phyloP scores from a whole-genome alignment of 2,113 vertebrate genomes.

The Notechis scutatus region DNA sequence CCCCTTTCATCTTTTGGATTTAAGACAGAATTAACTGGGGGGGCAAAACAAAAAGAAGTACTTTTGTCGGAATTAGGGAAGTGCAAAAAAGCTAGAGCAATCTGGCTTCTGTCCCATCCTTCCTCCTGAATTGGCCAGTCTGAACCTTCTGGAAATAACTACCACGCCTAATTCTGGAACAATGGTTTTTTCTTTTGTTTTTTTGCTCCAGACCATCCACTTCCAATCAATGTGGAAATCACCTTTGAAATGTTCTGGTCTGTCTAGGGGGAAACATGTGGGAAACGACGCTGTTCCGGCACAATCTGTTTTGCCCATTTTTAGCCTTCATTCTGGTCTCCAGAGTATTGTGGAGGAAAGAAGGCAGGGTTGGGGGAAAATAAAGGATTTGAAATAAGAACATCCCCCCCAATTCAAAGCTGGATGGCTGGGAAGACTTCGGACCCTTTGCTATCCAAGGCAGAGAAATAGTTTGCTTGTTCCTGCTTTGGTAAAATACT shows the following conservation, averaged over 20 bases:
- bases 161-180: neutral
- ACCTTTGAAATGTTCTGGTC: neutral
- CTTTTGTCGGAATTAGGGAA: neutral
- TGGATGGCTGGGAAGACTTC: neutral
- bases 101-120: neutral
- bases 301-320: neutral
- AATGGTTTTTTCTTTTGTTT: neutral
- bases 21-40: neutral
- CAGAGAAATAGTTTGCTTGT: no score
- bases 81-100: neutral
- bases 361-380: neutral
- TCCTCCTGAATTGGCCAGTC: neutral
- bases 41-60: neutral
- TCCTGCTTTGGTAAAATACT: neutral
- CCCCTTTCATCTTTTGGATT: neutral
- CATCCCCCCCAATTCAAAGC: neutral
- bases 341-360: no score
- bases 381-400: neutral
- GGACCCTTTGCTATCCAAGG: neutral
- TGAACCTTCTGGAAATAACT: neutral
- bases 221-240: neutral
- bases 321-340: neutral
- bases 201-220: neutral
- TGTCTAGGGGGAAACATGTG: neutral
- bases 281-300: neutral